Evolutionary conservation across 2,113 vertebrate species (phyloP), one percentile per base, ranked within the genome.

Genomic region (Stercorarius parasiticus): DNA sequence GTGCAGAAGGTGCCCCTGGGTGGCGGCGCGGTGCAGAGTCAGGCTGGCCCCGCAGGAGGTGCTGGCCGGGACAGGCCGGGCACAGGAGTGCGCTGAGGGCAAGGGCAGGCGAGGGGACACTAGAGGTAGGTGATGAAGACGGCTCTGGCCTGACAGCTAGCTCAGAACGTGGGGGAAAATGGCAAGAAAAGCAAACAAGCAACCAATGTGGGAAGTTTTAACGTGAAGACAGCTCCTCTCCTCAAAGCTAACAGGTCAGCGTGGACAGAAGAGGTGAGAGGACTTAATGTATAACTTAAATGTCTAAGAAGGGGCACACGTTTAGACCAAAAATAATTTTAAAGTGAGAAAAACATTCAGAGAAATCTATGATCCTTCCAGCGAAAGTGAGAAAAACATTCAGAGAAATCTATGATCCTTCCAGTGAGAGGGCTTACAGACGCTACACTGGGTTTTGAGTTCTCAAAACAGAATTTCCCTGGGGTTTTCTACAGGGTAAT

Each of bases 401-500:
- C n/a, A n/a, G n/a, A n/a, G n/a, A n/a, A n/a, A n/a, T n/a, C n/a
- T n/a, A n/a, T n/a, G n/a, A 65, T 53, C 36, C 53, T 88, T 83
- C 32, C 32, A 32, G 17, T 45, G 64, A 86, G 83, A 84, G 58
- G 69, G 19, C 42, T 15, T 49, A 42, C 47, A 34, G 47, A 61
- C 4, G 3, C 47, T 43, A 32, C 36, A 2, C 27, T 72, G 52
- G 11, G 11, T 19, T 79, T 56, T 64, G 73, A 65, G 43, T 87
- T 91, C 43, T 94, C 70, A 32, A 45, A 91, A 56, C 65, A 89
- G 89, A 93, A 89, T 82, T 95, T 93, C 84, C 65, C 52, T 9
- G 81, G 83, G 43, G 59, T 79, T 96, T 97, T 87, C 81, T 91
- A 34, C 38, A 89, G 64, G 25, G 80, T 80, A 77, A 70, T 81